These are phyloP conservation scores for Bimastos eiseni DNA, from an alignment of 2,888 invertebrate genomes.

Conservation along the genomic window DNA sequence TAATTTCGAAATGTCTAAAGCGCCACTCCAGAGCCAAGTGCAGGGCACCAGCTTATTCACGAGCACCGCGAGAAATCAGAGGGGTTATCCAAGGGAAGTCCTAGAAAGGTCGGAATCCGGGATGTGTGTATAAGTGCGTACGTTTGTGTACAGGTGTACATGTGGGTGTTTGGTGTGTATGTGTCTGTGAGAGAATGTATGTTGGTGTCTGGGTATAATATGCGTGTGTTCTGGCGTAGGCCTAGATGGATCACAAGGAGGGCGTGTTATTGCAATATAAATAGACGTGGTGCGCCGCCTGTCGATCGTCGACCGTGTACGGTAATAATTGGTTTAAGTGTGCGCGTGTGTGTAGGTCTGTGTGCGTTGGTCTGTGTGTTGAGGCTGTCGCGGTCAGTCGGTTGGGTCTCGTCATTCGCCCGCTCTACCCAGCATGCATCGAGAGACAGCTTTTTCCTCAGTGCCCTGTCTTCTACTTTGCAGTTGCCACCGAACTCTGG, in stretches of 20 bases:
- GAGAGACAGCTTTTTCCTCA: not conserved
- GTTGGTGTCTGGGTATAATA: not conserved
- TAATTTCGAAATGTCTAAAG: too few species aligned
- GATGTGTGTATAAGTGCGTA: not conserved
- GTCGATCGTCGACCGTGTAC: not conserved
- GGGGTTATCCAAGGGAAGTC: too few species aligned
- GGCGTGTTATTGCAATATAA: not conserved
- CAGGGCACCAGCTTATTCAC: too few species aligned
- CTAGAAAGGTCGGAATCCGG: too few species aligned
- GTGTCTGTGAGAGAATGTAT: not conserved
- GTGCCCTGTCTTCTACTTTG: not conserved
- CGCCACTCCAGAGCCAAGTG: too few species aligned
- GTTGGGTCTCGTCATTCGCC: not conserved
- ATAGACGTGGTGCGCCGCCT: not conserved
- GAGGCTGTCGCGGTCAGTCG: not conserved
- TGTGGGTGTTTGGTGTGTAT: not conserved
- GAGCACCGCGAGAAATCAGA: too few species aligned
- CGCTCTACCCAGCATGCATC: not conserved
- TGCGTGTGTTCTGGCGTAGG: constrained; percentile 1
- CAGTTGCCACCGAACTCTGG: not conserved
- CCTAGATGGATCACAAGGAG: not conserved
- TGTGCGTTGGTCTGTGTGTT: not conserved
- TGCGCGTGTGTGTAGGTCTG: not conserved
- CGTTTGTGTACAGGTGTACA: not conserved
- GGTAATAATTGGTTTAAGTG: not conserved